Percentiles rank a stretch among this genome's conserved stretches.
These are phyloP conservation scores for Zapus hudsonius DNA, from an alignment of 2,113 vertebrate genomes.

Conservation along the genomic window DNA sequence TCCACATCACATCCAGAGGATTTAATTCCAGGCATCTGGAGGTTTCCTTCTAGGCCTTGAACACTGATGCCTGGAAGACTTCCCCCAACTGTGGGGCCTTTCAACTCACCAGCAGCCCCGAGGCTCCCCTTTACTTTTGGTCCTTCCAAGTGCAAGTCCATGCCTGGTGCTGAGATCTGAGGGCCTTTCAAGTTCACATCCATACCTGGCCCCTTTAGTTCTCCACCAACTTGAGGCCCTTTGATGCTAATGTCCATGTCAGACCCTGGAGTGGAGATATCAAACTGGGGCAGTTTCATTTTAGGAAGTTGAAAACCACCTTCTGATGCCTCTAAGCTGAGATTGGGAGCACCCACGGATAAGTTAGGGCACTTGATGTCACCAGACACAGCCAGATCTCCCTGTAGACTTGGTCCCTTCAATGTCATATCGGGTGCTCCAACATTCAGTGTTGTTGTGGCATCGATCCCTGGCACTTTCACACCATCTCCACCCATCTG, in stretches of 20 bases:
- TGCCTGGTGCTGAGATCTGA: neutral
- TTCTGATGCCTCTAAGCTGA: slow-evolving; percentile 75
- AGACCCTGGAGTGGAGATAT: slow-evolving; percentile 56
- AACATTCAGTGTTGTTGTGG: neutral
- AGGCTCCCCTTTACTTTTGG: slow-evolving; percentile 77
- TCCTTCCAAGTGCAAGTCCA: slow-evolving; percentile 81
- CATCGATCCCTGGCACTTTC: slow-evolving; percentile 56
- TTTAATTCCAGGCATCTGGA: slow-evolving; percentile 74
- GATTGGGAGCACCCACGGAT: rapidly evolving
- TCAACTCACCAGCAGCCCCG: neutral
- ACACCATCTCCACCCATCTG: slow-evolving; percentile 23
- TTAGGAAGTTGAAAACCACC: slow-evolving; percentile 82
- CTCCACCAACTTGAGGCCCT: slow-evolving; percentile 74
- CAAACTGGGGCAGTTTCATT: slow-evolving; percentile 84
- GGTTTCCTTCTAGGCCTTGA: slow-evolving; percentile 65
- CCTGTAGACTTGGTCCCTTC: slow-evolving; percentile 86
- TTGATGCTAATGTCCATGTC: neutral
- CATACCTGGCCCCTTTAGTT: slow-evolving; percentile 49
- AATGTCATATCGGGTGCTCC: slow-evolving; percentile 77
- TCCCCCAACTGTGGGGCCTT: neutral
- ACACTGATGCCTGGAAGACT: slow-evolving; percentile 10
- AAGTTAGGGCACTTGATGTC: slow-evolving; percentile 66
- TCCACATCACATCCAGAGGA: neutral
- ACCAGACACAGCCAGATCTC: slow-evolving; percentile 78
- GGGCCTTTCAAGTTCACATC: slow-evolving; percentile 77